phyloP scores from a whole-genome alignment of 2,797 vertebrate species.

The Ptychadena robeensis region DNA sequence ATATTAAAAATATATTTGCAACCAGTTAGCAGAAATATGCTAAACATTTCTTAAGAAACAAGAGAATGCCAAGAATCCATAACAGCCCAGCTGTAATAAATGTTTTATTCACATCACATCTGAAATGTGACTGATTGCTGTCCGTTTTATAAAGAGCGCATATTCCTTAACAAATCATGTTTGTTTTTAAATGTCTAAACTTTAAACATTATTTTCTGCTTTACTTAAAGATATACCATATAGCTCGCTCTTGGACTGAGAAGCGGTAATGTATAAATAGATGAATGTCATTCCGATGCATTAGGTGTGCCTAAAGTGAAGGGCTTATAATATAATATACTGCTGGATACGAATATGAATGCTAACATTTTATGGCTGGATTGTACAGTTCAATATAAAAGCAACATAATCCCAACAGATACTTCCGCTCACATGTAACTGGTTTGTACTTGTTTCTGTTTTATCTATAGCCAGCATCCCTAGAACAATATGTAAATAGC shows the following conservation, averaged over 20 bases:
- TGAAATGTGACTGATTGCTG: conserved; percentile 17
- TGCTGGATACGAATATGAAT: not conserved
- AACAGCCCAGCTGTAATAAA: conserved; percentile 21
- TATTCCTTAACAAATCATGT: conserved; percentile 10
- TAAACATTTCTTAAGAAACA: conserved; percentile 1
- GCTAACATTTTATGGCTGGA: not conserved
- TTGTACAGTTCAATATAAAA: no score
- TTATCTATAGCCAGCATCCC: no score
- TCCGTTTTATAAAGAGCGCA: conserved; percentile 15
- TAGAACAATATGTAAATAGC: no score
- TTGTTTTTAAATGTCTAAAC: conserved; percentile 14
- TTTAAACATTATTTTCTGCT: conserved; percentile 26
- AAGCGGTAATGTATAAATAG: conserved; percentile 14
- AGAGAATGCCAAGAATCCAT: conserved; percentile 11
- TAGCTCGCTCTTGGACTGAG: not conserved
- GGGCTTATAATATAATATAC: not conserved
- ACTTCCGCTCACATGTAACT: no score
- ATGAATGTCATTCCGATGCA: not conserved
- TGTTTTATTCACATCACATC: conserved; percentile 38
- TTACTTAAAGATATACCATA: conserved; percentile 23
- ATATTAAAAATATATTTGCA: conserved; percentile 34
- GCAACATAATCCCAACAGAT: no score
- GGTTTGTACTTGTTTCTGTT: no score
- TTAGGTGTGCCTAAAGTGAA: conserved; percentile 3
- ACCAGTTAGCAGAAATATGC: conserved; percentile 25